These are phyloP conservation scores for Drosophila histrio DNA, from an alignment of 2,888 invertebrate species.

Conservation along the genomic window DNA sequence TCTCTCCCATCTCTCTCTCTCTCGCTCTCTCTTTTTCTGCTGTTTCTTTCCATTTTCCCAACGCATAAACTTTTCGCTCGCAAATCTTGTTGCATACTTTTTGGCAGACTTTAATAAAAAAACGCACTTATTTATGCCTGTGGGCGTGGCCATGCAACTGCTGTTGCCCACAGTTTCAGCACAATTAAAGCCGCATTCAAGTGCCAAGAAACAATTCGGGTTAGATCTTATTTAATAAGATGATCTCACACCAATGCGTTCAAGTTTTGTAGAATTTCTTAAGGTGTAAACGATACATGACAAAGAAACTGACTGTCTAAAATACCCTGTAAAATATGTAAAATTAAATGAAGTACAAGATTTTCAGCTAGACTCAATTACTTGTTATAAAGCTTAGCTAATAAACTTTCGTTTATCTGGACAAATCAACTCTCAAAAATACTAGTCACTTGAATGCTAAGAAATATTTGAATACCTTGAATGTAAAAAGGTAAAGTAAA, in stretches of 20 bases:
- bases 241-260: no score
- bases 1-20: background rate
- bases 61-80: slow-evolving; percentile 30
- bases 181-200: slow-evolving; percentile 13
- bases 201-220: background rate
- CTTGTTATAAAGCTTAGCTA: no score
- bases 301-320: no score
- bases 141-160: slow-evolving; percentile 11
- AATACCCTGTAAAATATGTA: slow-evolving; percentile 4
- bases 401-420: no score
- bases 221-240: background rate
- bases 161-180: background rate
- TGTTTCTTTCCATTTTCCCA: background rate
- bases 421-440: no score
- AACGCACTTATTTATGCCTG: slow-evolving; percentile 46
- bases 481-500: no score
- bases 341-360: no score
- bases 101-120: background rate
- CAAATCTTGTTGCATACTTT: slow-evolving; percentile 47
- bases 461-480: no score
- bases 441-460: no score
- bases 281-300: no score
- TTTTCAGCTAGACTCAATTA: no score
- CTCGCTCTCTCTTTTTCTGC: background rate
- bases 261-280: no score